Percentiles rank a stretch among this genome's conserved stretches.
phyloP scores from a whole-genome alignment of 2,113 vertebrate species.

The Gymnorhina tibicen region DNA sequence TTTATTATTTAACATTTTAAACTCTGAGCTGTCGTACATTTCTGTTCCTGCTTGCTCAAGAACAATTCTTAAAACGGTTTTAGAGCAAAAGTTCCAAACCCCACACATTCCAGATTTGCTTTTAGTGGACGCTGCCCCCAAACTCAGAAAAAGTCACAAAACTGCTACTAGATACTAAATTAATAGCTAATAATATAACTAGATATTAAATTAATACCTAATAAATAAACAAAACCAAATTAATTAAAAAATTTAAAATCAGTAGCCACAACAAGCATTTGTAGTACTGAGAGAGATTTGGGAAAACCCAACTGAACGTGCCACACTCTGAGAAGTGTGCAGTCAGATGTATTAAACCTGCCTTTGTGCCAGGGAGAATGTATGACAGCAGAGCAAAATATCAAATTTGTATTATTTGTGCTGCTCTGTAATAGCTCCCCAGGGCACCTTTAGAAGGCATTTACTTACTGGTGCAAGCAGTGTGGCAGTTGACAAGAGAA shows the following conservation, averaged over 20 bases:
- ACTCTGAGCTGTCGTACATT: not conserved
- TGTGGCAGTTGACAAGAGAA: slow-evolving; percentile 33
- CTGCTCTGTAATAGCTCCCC: slow-evolving; percentile 45
- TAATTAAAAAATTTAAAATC: not conserved
- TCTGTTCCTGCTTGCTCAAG: not conserved
- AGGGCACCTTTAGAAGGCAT: slow-evolving; percentile 33
- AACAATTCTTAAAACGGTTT: not conserved
- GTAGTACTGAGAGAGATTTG: not conserved
- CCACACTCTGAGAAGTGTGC: not conserved
- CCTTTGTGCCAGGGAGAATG: slow-evolving; percentile 19
- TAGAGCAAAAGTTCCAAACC: not conserved
- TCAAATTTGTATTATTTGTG: slow-evolving; percentile 29
- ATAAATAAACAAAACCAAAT: not conserved
- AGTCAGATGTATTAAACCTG: not conserved
- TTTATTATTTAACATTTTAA: not conserved
- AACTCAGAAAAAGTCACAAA: not conserved
- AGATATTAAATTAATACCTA: not conserved
- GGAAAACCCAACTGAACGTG: not conserved
- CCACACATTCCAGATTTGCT: not conserved
- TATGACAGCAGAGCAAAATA: slow-evolving; percentile 40
- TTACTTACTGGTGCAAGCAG: slow-evolving; percentile 62
- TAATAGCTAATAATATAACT: no score
- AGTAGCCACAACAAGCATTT: not conserved
- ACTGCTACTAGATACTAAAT: not conserved
- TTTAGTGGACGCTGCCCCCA: not conserved